Base-by-base conservation (phyloP, 2,888 invertebrate species). In the Gandaritis pyraliata region DNA sequence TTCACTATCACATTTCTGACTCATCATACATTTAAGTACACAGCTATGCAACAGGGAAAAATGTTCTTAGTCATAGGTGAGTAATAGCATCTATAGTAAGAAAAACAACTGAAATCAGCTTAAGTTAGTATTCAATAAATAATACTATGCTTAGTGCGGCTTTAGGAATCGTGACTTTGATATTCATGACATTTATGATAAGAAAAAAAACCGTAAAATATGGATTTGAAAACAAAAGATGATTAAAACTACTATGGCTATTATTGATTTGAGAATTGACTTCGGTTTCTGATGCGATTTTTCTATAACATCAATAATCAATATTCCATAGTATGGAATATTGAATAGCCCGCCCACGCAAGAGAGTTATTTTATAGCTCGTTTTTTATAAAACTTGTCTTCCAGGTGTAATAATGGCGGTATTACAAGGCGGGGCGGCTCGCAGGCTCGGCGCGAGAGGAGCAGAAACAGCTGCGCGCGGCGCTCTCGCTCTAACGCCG, bases 1-100 rank as follows among this genome's bases (percentile, higher is more conserved):
- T 99, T 99, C 83, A 99, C 99, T 0, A 93, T 99, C 38, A 98
- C 99, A 56, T 99, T 99, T 92, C 93, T 99, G 50, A 98, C 98
- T 57, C 98, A 98, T 90, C 96, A 97, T 76, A 94, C 96, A 41
- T 98, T 99, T 84, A 94, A 95, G 54, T 99, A 97, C 83, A 96
- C 95, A 58, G 97, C 98, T 48, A 97, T 98, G 96, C 97, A 98
- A 86, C 99, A 99, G 89, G 99, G 99, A 6, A 97, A 96, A 94
- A 98, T 99, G 97, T 99, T 99, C 85, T 94, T 98, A 75, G 96
- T 96, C 58, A 97, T 98, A 77, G 99, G 99, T 87, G 83, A 87
- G 82, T 82, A 52, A 57, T 47, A 45, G 4, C 30, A 11, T 4
- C 29, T 29, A 6, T 2, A 29, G n/a, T n/a, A n/a, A n/a, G n/a